Percentiles rank a stretch among this genome's conserved stretches.
Conservation (phyloP, 2,797 vertebrate genomes). For the Hemibagrus guttatus region DNA sequence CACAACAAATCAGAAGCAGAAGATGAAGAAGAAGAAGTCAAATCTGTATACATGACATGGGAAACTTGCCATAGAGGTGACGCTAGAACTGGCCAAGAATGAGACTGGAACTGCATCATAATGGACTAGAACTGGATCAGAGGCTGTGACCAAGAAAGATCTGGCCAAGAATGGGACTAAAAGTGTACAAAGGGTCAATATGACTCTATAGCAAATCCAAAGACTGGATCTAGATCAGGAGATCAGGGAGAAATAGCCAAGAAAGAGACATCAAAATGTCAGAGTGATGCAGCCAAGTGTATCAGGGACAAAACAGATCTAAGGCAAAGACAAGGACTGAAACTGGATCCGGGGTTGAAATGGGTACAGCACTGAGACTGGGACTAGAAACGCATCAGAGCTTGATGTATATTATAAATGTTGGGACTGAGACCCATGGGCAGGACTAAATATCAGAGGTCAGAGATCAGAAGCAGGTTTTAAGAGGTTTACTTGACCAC, state of each 20-base stretch:
- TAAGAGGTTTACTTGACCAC: not conserved
- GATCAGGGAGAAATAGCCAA: no score
- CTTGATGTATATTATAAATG: not conserved
- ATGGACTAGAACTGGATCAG: not conserved
- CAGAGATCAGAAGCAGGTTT: conserved; percentile 2
- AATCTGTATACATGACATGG: not conserved
- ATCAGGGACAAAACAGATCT: not conserved
- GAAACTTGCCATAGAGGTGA: not conserved
- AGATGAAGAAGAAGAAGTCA: not conserved
- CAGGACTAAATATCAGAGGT: not conserved
- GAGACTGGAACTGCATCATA: not conserved
- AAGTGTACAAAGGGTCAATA: not conserved
- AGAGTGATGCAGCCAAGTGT: no score
- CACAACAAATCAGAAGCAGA: not conserved
- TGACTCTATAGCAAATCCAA: not conserved
- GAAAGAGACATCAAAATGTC: no score
- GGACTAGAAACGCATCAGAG: not conserved
- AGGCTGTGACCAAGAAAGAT: not conserved
- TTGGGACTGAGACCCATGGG: not conserved
- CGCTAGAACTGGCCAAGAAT: not conserved
- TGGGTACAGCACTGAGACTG: not conserved
- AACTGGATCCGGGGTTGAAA: not conserved
- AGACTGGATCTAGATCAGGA: no score
- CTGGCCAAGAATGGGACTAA: not conserved
- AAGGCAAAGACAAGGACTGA: not conserved